Percentiles rank a stretch among this genome's conserved stretches.
Conservation (phyloP, 2,797 vertebrate genomes). For the Chlorospingus flavigularis region DNA sequence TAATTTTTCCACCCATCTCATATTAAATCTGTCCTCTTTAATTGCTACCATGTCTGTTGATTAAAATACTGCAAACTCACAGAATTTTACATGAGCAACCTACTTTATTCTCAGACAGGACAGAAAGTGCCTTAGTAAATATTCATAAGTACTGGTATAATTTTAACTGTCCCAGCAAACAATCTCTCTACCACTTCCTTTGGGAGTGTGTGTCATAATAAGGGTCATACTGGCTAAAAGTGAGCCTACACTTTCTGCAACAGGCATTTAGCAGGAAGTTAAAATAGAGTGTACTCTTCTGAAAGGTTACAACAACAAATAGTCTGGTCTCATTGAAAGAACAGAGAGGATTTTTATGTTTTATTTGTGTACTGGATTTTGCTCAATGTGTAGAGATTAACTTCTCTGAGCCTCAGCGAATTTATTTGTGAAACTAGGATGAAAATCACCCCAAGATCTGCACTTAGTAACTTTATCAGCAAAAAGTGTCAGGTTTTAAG, state of each 20-base stretch:
- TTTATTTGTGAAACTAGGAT: not conserved
- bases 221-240: not conserved
- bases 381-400: not conserved
- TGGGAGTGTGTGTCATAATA: not conserved
- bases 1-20: not conserved
- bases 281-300: not conserved
- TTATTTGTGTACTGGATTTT: not conserved
- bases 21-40: conserved; percentile 29
- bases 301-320: not conserved
- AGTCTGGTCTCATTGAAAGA: not conserved
- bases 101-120: not conserved
- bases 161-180: conserved; percentile 14
- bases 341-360: not conserved
- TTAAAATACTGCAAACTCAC: not conserved
- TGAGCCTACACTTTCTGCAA: not conserved
- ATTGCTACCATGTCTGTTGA: not conserved
- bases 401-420: not conserved
- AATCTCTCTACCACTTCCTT: conserved; percentile 4
- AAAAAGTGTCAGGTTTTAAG: not conserved
- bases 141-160: not conserved
- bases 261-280: not conserved
- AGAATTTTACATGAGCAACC: not conserved
- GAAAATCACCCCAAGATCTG: not conserved
- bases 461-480: not conserved
- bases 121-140: not conserved